Evolutionary conservation across 64 coral and sea anemone genomes (phyloP).

Genomic region (Platygyra sinensis): DNA sequence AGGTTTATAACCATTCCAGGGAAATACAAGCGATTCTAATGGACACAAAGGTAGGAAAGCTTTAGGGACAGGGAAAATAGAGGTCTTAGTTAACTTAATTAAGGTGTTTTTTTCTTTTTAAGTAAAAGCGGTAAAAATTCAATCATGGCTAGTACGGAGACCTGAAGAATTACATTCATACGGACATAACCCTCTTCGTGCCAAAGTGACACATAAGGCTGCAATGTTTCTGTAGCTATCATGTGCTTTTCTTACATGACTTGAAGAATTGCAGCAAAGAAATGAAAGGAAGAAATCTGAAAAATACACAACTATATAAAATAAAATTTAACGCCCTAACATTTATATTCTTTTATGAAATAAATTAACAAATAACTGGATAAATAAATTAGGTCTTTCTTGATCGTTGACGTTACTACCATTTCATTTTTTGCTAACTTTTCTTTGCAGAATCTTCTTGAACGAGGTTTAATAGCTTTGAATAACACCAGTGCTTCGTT

Average conservation of each 20-base stretch:
- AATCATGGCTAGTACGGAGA: too few relatives aligned
- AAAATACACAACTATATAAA: too few relatives aligned
- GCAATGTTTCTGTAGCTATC: too few relatives aligned
- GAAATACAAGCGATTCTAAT: background rate
- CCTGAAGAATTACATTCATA: too few relatives aligned
- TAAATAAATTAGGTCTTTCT: background rate
- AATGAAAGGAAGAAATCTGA: too few relatives aligned
- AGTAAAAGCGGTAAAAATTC: background rate
- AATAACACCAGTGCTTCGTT: background rate
- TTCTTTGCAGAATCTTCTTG: background rate
- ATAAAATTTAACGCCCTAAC: too few relatives aligned
- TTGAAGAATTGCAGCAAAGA: too few relatives aligned
- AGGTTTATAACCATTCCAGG: slow-evolving; percentile 19
- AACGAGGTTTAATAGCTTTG: slow-evolving; percentile 6
- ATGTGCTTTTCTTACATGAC: too few relatives aligned
- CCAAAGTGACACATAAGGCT: too few relatives aligned
- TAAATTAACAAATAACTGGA: background rate
- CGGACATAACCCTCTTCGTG: too few relatives aligned
- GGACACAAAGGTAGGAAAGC: slow-evolving; percentile 12
- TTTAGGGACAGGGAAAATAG: background rate
- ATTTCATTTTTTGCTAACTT: background rate
- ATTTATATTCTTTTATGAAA: background rate
- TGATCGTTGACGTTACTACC: too few relatives aligned
- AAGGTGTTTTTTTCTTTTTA: background rate
- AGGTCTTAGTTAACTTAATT: too few relatives aligned